A percentile compares a stretch with the other conserved stretches of the same genome.
These are phyloP conservation scores for Sardinella longiceps DNA, from an alignment of 2,797 vertebrate genomes.

Conservation along the genomic window DNA sequence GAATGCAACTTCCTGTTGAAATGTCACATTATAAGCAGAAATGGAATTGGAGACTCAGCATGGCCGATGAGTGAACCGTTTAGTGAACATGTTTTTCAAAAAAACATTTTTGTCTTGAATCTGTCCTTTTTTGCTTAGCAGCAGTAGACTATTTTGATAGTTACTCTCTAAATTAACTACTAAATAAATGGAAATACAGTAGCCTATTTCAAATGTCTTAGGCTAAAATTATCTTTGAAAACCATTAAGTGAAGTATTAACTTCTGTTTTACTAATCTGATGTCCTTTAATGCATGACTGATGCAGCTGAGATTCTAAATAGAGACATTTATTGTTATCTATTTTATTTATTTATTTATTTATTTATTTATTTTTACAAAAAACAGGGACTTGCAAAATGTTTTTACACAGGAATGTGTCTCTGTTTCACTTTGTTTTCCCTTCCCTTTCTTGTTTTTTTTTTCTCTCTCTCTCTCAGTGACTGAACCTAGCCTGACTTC, in stretches of 20 bases:
- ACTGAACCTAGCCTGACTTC: conserved; percentile 43
- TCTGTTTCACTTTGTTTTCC: not conserved
- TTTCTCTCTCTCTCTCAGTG: conserved; percentile 45
- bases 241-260: not conserved
- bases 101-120: not conserved
- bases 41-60: conserved; percentile 6
- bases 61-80: not conserved
- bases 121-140: too few species aligned
- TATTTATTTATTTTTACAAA: too few species aligned
- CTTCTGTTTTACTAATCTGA: not conserved
- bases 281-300: not conserved
- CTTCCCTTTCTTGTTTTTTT: not conserved
- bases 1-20: not conserved
- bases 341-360: not conserved
- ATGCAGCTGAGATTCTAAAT: not conserved
- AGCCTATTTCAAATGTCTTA: not conserved
- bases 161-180: not conserved
- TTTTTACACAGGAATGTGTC: not conserved
- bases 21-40: conserved; percentile 1
- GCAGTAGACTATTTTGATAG: too few species aligned
- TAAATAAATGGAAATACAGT: not conserved
- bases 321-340: too few species aligned
- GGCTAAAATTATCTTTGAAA: not conserved
- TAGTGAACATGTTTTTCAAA: too few species aligned
- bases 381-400: not conserved